phyloP scores from a whole-genome alignment of 2,113 vertebrate genomes.

The Tangachromis dhanisi region DNA sequence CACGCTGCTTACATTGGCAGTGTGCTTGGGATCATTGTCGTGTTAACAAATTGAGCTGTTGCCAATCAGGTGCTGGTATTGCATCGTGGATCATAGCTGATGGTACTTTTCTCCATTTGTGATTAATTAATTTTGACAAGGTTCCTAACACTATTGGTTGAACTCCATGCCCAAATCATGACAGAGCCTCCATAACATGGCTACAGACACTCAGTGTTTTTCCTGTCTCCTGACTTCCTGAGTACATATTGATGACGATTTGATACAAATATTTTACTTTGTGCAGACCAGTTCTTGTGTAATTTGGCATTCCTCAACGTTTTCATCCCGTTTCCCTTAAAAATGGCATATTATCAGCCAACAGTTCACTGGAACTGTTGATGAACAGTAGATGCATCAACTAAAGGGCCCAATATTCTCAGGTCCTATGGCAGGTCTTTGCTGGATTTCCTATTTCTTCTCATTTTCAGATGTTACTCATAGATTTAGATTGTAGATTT shows the following conservation, averaged over 20 bases:
- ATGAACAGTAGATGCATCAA: background rate
- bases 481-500: background rate
- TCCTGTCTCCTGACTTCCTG: background rate
- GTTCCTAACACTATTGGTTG: background rate
- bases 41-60: background rate
- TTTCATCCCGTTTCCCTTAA: background rate
- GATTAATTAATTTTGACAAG: background rate
- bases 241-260: background rate
- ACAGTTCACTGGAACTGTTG: background rate
- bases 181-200: background rate
- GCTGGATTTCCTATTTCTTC: background rate
- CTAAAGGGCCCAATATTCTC: background rate
- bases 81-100: background rate
- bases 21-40: background rate
- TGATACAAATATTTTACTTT: background rate
- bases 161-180: background rate
- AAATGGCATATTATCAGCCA: background rate
- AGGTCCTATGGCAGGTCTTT: background rate
- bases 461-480: background rate
- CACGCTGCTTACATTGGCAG: background rate
- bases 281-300: background rate
- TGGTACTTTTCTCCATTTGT: background rate
- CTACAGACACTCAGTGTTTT: background rate
- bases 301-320: background rate
- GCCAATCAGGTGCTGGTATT: background rate